Evolutionary conservation across 2,113 vertebrate species (phyloP), one percentile per base, ranked within the genome.

Genomic region (Bombycilla garrulus): DNA sequence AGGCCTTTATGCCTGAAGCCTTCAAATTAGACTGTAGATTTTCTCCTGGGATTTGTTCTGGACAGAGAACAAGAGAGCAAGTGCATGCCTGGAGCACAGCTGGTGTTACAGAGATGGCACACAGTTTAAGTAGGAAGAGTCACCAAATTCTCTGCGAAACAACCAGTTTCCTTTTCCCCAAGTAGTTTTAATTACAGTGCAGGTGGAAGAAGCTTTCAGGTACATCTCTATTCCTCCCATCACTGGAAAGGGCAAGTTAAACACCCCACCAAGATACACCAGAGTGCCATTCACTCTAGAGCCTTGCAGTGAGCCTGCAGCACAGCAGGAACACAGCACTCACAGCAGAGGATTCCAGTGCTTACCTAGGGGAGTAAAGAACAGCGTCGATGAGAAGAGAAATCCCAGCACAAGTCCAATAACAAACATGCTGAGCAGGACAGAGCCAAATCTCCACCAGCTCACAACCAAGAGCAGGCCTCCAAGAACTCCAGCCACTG

Each of bases 371-470:
- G 99, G 99, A 48, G 99, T 99, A 93, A 99, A 99, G 97, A 99
- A 97, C 60, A 98, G 26, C 0, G 79, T 81, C 0, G 99, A 98
- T 0, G 99, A 97, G 23, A 98, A 25, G 20, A 99, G 97, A 95
- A 98, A 99, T 53, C 99, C 99, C 53, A 99, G 95, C 85, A 98
- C 98, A 12, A 99, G 96, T 28, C 99, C 99, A 2, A 99, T 97
- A 70, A 98, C 96, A 53, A 98, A 64, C 71, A 99, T 93, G 36
- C 98, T 99, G 7, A 98, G 90, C 53, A 97, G 69, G 76, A 99
- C 98, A 6, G 98, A 98, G 6, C 99, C 99, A 26, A 98, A 99
- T 45, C 98, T 97, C 99, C 99, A 99, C 99, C 99, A 99, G n/a
- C 95, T 97, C 80, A 98, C 98, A 53, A 99, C 98, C 96, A 99